Conservation (phyloP, 1,140 invertebrate genomes). For the Coptotermes formosanus region DNA sequence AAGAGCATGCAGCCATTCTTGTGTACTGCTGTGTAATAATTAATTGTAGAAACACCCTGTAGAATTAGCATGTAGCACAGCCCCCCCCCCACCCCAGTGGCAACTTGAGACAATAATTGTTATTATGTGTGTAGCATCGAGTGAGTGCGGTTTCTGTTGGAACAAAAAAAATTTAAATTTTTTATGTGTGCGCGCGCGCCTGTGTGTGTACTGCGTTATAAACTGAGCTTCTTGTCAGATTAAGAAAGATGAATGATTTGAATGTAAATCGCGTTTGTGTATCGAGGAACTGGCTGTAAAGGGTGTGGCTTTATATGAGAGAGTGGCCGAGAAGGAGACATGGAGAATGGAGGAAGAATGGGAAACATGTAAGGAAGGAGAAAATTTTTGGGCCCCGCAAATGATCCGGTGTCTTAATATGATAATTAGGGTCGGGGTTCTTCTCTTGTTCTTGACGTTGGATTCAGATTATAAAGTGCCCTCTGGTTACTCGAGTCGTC, state of each 20-base stretch:
- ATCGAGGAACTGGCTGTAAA: not conserved
- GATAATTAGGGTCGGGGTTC: not conserved
- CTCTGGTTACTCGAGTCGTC: not conserved
- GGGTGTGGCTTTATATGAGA: not conserved
- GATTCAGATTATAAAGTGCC: not conserved
- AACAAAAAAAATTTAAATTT: not conserved
- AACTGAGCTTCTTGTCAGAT: not conserved
- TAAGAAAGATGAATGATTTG: constrained; percentile 19
- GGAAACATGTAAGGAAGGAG: not conserved
- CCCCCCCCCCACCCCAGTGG: not conserved
- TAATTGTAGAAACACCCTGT: not conserved
- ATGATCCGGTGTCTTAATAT: constrained; percentile 3
- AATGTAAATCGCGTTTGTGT: constrained; percentile 2
- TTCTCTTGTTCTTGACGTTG: not conserved
- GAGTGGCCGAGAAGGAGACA: not conserved
- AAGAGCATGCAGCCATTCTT: no score
- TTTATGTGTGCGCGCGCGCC: not conserved
- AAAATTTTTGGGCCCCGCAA: not conserved
- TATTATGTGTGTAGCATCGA: constrained; percentile 2
- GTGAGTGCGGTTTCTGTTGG: not conserved
- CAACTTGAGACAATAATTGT: constrained; percentile 5
- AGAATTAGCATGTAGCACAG: not conserved
- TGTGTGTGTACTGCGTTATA: constrained; percentile 1
- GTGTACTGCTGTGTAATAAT: not conserved
- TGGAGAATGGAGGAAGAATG: not conserved